Conservation (phyloP, 2,888 invertebrate genomes). For the Drosophila atripex region DNA sequence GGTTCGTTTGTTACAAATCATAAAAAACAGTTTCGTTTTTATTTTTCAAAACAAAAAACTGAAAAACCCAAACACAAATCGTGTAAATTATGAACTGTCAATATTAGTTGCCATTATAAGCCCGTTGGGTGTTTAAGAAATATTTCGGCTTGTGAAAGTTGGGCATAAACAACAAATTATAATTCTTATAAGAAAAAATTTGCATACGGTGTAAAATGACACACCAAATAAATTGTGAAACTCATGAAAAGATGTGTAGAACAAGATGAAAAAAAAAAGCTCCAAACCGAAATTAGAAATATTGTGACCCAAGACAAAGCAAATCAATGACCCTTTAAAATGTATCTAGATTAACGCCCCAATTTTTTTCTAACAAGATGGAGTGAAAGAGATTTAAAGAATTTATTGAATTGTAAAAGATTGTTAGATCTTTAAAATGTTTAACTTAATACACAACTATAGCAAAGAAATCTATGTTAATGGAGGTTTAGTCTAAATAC, state of each 20-base stretch:
- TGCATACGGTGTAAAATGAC: slow-evolving; percentile 31
- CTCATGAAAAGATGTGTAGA: slow-evolving; percentile 32
- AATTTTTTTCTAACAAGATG: slow-evolving; percentile 36
- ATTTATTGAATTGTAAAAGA: slow-evolving; percentile 42
- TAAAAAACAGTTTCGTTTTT: slow-evolving; percentile 22
- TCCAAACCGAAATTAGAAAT: slow-evolving; percentile 11
- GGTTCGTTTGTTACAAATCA: slow-evolving; percentile 39
- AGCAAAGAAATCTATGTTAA: slow-evolving; percentile 49
- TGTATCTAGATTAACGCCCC: slow-evolving; percentile 51
- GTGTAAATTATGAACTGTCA: slow-evolving; percentile 36
- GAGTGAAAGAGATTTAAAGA: not conserved
- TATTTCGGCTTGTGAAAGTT: slow-evolving; percentile 46
- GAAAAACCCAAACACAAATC: slow-evolving; percentile 22
- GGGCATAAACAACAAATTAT: slow-evolving; percentile 14
- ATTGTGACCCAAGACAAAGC: slow-evolving; percentile 27
- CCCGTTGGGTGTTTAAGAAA: slow-evolving; percentile 29
- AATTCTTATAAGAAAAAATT: slow-evolving; percentile 29
- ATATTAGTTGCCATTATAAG: slow-evolving; percentile 33
- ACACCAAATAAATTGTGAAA: slow-evolving; percentile 25
- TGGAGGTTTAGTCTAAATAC: slow-evolving; percentile 31
- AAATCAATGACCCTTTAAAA: slow-evolving; percentile 52
- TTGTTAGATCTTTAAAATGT: slow-evolving; percentile 42
- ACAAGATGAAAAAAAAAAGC: slow-evolving; percentile 7
- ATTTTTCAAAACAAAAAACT: slow-evolving; percentile 9
- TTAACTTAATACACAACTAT: slow-evolving; percentile 27